Percentiles rank a stretch among this genome's conserved stretches.
These are phyloP conservation scores for Manduca sexta DNA, from an alignment of 1,140 invertebrate genomes.

Conservation along the genomic window DNA sequence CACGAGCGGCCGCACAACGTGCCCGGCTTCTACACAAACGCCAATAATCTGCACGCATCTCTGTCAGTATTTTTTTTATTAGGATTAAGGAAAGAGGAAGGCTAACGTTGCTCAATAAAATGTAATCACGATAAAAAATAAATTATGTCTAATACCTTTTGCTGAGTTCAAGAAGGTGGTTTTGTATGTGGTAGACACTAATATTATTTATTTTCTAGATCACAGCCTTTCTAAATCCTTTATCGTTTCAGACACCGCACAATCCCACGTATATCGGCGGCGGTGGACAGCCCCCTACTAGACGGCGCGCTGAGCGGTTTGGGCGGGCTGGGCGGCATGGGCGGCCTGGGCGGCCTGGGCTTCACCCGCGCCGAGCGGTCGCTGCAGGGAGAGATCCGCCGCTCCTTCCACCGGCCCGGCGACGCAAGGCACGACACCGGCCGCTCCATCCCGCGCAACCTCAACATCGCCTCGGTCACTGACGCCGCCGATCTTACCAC, in stretches of 20 bases:
- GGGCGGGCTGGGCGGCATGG: background rate
- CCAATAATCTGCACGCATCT: constrained; percentile 26
- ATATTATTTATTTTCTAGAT: too few relatives aligned
- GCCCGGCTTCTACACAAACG: constrained; percentile 55
- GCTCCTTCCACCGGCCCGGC: constrained; percentile 45
- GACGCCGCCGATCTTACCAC: constrained; percentile 3
- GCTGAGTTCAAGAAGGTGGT: too few relatives aligned
- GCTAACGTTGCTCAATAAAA: too few relatives aligned
- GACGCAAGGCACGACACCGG: constrained; percentile 27
- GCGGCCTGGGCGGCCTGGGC: constrained; percentile 19
- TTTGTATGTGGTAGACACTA: background rate
- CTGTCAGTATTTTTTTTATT: constrained; percentile 32
- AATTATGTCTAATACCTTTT: too few relatives aligned
- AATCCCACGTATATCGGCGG: constrained; percentile 62
- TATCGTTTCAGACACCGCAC: constrained; percentile 54
- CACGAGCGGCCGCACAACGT: constrained; percentile 60
- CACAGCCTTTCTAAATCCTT: too few relatives aligned
- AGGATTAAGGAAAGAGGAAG: background rate
- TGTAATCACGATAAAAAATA: too few relatives aligned
- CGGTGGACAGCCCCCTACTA: constrained; percentile 37
- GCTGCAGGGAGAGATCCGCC: constrained; percentile 41
- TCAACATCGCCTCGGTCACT: constrained; percentile 40
- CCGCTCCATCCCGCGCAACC: constrained; percentile 49
- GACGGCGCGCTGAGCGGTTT: constrained; percentile 22
- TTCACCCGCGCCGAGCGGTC: constrained; percentile 36